Evolutionary conservation across 2,113 vertebrate species (phyloP).

Genomic region (Notechis scutatus): DNA sequence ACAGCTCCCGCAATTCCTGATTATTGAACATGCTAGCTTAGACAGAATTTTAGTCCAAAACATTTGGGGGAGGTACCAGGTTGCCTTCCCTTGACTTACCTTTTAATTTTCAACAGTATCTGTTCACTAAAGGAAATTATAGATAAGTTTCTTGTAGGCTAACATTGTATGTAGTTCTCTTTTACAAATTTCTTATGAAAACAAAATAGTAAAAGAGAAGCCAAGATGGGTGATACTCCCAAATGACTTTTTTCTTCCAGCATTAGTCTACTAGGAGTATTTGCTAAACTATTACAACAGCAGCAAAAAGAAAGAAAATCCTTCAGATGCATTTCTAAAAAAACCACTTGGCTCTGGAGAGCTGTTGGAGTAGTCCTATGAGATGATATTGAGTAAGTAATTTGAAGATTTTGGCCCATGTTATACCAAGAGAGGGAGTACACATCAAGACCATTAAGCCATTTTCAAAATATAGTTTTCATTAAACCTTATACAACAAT

Average conservation of each 20-base stretch:
- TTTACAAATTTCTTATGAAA: constrained; percentile 27
- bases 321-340: constrained; percentile 12
- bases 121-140: constrained; percentile 37
- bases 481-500: constrained; percentile 19
- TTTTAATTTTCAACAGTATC: constrained; percentile 34
- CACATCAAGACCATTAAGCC: constrained; percentile 4
- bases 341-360: constrained; percentile 23
- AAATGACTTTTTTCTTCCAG: constrained; percentile 25
- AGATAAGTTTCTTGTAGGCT: constrained; percentile 12
- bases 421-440: neutral
- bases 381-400: constrained; percentile 8
- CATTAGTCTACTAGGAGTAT: neutral
- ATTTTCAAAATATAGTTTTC: constrained; percentile 4
- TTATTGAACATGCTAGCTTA: neutral
- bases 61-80: neutral
- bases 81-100: neutral
- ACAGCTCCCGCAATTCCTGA: neutral
- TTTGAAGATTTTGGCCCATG: constrained; percentile 9
- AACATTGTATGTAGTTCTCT: constrained; percentile 40
- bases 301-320: neutral
- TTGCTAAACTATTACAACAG: constrained; percentile 9
- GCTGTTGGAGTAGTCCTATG: neutral
- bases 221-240: constrained; percentile 23
- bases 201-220: constrained; percentile 14
- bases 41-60: neutral